Evolutionary conservation across 2,113 vertebrate species (phyloP), one percentile per base, ranked within the genome.

Genomic region (Odontophorus gujanensis): DNA sequence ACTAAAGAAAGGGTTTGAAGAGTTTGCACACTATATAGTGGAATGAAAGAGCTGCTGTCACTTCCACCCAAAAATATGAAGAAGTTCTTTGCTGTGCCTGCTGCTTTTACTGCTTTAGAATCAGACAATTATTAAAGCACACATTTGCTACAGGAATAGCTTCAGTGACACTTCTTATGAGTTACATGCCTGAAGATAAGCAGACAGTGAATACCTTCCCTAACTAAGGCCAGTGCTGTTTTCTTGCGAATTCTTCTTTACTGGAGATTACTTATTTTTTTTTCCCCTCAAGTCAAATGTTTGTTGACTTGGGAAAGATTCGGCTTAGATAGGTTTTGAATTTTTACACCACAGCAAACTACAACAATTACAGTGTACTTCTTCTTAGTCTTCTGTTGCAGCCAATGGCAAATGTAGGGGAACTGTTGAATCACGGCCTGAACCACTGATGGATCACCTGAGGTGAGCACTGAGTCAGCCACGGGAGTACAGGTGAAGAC

Each of bases 141-240:
- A 26, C 28, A 77, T 42, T 83, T 92, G 88, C 45, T 32, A 90
- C 38, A 93, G 32, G 34, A 85, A 66, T 38, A 66, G 38, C 63
- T 90, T 74, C 65, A 90, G 34, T 45, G 80, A 90, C 59, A 66
- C n/a, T 77, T 90, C 42, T 81, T 57, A 92, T 71, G 28, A 92
- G 55, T 24, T 84, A 86, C 3, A 6, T 20, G 55, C 34, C 86
- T 86, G 4, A 83, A 85, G 36, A 51, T 62, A 58, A 66, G 68
- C 50, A 90, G 2, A 11, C 13, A 42, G 55, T 57, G 9, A 80
- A 82, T 7, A 89, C 9, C 22, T 16, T 85, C 65, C 34, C 72
- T 24, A 84, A 62, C 34, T 24, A n/a, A 78, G n/a, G 38, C 32
- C 76, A 22, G 4, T 0, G 0, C 7, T 9, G 32, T 57, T 93